Evolutionary conservation across 2,888 invertebrate species (phyloP), one percentile per base, ranked within the genome.

Genomic region (Aspidiotus destructor): DNA sequence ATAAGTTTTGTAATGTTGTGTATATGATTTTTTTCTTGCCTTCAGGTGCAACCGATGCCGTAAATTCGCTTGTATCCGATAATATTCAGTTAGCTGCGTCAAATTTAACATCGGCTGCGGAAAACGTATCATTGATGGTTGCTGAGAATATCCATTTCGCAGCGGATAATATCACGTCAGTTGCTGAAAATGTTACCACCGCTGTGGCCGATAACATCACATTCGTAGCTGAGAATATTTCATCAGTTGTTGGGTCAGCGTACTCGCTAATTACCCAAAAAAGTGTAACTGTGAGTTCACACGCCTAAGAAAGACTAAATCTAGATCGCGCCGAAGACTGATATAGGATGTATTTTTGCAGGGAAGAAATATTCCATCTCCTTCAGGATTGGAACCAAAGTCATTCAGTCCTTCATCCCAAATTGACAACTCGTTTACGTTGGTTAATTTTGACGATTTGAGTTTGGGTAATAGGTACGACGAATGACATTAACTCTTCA

Each of bases 71-170:
- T 3, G 75, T 81, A 1, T 79, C 79, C 6, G 81, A 79, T 70
- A 81, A 81, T 73, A 74, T 77, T 28, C 75, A 76, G 63, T 75
- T 74, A 70, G 76, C 76, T 17, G 75, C 76, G 13, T 76, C 75
- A 63, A 77, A 77, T 70, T 76, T 77, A 11, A 74, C 74, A 11
- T 75, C 75, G 13, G 76, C 75, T 8, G 76, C 81, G 2, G 78
- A 78, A n/a, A 80, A 79, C 40, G 80, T 80, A 0, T 81, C 80
- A 72, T 81, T 80, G 0, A 79, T 80, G 8, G 75, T 81, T 70
- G 75, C 68, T 61, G 71, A 71, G 10, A 71, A 71, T 62, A 70
- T 71, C 55, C 69, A 70, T 54, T 68, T 68, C 48, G 71, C 70
- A 9, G 67, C 70, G 28, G 70, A 71, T 44, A 71, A 65, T 53